Base-by-base conservation (phyloP, 1,140 invertebrate genomes). In the Drosophila melanogaster region DNA sequence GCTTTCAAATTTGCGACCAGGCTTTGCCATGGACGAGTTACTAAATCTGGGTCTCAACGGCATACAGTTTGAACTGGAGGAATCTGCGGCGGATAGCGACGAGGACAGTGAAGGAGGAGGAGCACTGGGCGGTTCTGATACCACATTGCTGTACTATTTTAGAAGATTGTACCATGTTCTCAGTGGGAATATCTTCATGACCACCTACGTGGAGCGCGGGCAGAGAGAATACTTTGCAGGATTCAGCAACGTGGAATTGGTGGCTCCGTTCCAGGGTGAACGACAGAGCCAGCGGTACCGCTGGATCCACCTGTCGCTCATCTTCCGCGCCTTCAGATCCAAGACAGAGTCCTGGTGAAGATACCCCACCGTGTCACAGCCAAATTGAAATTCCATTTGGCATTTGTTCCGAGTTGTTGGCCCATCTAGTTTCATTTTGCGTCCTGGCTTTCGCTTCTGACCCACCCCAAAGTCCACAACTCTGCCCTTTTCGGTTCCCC, bases 371-470 rank as follows among this genome's bases (percentile, higher is more conserved):
- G 33, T 46, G 46, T 22, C 40, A 44, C 49, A 47, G 54, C 46
- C 50, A 79, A 85, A 84, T 75, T 74, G 77, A 64, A 77, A 81
- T 74, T 74, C 60, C 46, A 60, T 56, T 78, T 49, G 56, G 44
- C 37, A 43, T 67, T 65, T 49, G 24, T 55, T 51, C 33, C 57
- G 15, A 35, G 44, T 50, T 35, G 46, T 35, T 19, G 35, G 15
- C n/a, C 26, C 46, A 44, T 8, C 26, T 33, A 15, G 37, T 49
- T 55, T 64, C 22, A 19, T 35, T 38, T 35, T 17, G 6, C 33
- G n/a, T 10, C 15, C 49, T 51, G 49, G 49, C 11, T 14, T 49
- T 19, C 47, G 46, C 46, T n/a, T 30, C 49, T 17, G 14, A 15
- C 12, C 17, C 41, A n/a, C 46, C 49, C 22, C 37, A 50, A 50